Base-by-base conservation (phyloP, 1,140 invertebrate genomes). In the Hylaeus volcanicus region DNA sequence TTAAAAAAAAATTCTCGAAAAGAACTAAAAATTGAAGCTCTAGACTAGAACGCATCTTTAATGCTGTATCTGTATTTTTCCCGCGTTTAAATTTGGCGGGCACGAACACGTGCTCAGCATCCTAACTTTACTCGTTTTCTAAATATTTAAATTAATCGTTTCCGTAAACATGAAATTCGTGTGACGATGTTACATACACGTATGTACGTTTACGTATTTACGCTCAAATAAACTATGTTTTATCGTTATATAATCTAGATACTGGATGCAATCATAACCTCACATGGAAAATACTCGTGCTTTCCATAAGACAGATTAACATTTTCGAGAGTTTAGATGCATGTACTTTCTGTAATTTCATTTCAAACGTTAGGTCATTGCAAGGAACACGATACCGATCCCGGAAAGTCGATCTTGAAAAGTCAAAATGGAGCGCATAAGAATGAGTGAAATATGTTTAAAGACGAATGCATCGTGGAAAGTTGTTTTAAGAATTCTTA, bases 51-150 rank as follows among this genome's bases (percentile, higher is more conserved):
- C 26, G 0, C 26, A n/a, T 11, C 5, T 53, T 53, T 45, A n/a
- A 6, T 61, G 12, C 12, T 55, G 43, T 3, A 15, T 26, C 11
- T 55, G 51, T 58, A 56, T 75, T 14, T 51, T 58, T 51, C 11
- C 14, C 3, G 39, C 6, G 61, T 85, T 85, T 76, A 12, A 85
- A 80, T 12, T 84, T 79, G 58, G 72, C 82, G 83, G 53, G 56
- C 9, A 37, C n/a, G 12, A 12, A 60, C 39, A 45, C 26, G 45
- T 5, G 5, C 43, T 14, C n/a, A 8, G 1, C 1, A 11, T 11
- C 4, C 11, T 64, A 6, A 4, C n/a, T 55, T 64, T 51, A 55
- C 0, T 6, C 45, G 8, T 8, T 48, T 48, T 8, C 5, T 3
- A 48, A 6, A 48, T 8, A 8, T 48, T 6, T 48, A 48, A 63